A percentile compares a stretch with the other conserved stretches of the same genome.
phyloP scores from a whole-genome alignment of 2,888 invertebrate species.

The Epirrhoe tristata region DNA sequence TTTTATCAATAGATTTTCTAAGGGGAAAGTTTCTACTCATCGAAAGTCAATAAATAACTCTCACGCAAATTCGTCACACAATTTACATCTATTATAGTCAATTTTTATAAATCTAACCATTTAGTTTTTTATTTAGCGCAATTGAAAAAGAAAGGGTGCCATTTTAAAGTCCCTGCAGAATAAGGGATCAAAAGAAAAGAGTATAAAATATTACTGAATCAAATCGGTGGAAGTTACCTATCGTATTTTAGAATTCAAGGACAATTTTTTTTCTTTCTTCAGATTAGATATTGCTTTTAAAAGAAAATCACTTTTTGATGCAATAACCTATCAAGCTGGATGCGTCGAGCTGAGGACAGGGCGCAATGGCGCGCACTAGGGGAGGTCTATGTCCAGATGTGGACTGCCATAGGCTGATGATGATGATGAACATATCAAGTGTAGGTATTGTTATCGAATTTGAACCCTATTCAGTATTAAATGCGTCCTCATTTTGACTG shows the following conservation, averaged over 20 bases:
- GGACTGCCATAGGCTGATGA: too few species aligned
- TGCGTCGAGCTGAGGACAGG: too few species aligned
- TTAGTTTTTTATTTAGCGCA: constrained; percentile 44
- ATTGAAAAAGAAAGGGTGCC: constrained; percentile 35
- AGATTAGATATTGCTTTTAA: too few species aligned
- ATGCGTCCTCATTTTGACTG: too few species aligned
- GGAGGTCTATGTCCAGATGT: too few species aligned
- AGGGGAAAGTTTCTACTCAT: constrained; percentile 40
- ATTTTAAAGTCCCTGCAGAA: not conserved
- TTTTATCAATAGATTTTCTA: constrained; percentile 67
- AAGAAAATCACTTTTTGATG: too few species aligned
- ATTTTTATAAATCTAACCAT: constrained; percentile 56
- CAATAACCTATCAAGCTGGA: too few species aligned
- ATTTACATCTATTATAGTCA: constrained; percentile 71
- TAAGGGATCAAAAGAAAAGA: constrained; percentile 9
- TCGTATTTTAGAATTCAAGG: not conserved
- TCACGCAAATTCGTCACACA: constrained; percentile 73
- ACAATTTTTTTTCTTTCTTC: too few species aligned
- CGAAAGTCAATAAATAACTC: constrained; percentile 64
- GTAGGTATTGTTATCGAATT: too few species aligned
- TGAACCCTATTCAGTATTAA: too few species aligned
- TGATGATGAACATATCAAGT: too few species aligned
- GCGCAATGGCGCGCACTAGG: too few species aligned
- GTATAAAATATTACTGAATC: constrained; percentile 11
- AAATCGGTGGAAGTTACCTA: not conserved